phyloP scores from a whole-genome alignment of 2,113 vertebrate genomes.

The Corythornis cristatus region DNA sequence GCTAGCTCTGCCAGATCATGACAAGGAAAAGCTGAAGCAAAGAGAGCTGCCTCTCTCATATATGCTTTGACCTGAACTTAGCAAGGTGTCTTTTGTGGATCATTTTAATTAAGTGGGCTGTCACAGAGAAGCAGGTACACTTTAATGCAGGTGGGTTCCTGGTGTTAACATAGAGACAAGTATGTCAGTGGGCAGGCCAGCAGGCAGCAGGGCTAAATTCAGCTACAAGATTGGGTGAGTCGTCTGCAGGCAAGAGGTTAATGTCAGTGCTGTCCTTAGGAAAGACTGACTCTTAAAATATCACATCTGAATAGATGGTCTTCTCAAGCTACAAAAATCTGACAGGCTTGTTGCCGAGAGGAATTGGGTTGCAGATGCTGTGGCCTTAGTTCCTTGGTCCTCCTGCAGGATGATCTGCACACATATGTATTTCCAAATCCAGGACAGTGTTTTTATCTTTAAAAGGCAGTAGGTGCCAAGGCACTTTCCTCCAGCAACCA shows the following conservation, averaged over 20 bases:
- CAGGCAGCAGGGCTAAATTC: not conserved
- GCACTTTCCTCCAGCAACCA: not conserved
- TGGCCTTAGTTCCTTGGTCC: not conserved
- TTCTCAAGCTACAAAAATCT: slow-evolving; percentile 53
- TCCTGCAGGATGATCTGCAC: not conserved
- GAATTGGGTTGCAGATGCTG: slow-evolving; percentile 36
- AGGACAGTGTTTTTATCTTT: not conserved
- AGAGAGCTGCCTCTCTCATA: not conserved
- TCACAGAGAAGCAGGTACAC: not conserved
- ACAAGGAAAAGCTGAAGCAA: not conserved
- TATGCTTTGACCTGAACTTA: not conserved
- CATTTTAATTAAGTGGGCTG: not conserved
- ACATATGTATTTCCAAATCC: not conserved
- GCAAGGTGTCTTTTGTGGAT: not conserved
- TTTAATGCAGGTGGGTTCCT: not conserved
- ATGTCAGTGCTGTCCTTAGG: slow-evolving; percentile 19
- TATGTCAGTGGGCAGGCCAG: not conserved
- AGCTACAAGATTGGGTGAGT: not conserved
- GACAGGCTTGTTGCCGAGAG: slow-evolving; percentile 10
- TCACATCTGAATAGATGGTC: slow-evolving; percentile 16
- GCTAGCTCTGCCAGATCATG: not conserved
- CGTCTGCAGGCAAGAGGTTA: slow-evolving; percentile 24
- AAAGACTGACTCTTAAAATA: slow-evolving; percentile 56
- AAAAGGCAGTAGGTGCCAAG: not conserved
- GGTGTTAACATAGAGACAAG: not conserved